Conservation (phyloP, 1,140 invertebrate genomes). For the Polypedilum pembai region DNA sequence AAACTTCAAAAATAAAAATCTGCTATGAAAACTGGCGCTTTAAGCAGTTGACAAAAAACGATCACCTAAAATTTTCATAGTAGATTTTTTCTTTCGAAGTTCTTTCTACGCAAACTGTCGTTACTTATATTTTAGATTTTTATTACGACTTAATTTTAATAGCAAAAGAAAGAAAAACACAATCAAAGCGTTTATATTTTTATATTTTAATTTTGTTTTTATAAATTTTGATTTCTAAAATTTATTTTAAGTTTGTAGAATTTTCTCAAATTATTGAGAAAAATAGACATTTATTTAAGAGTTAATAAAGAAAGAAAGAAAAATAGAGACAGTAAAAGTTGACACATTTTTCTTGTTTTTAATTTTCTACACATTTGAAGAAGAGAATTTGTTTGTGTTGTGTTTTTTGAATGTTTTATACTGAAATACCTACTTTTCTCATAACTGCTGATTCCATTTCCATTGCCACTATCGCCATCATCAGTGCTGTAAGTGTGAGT, state of each 20-base stretch:
- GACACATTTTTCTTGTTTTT: not conserved
- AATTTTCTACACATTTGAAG: constrained; percentile 3
- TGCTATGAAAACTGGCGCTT: too few relatives aligned
- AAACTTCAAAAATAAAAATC: too few relatives aligned
- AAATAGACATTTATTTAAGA: not conserved
- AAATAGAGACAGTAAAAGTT: not conserved
- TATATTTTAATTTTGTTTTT: not conserved
- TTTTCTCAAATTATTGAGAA: not conserved
- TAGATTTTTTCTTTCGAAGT: too few relatives aligned
- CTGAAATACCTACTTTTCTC: constrained; percentile 41
- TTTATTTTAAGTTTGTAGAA: not conserved
- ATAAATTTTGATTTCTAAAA: not conserved
- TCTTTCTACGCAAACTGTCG: not conserved
- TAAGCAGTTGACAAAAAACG: too few relatives aligned
- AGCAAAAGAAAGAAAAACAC: constrained; percentile 18
- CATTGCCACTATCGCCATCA: constrained; percentile 34
- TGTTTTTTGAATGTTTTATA: not conserved
- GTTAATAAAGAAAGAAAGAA: not conserved
- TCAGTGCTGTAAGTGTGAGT: constrained; percentile 40
- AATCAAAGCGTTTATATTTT: not conserved
- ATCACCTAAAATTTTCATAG: too few relatives aligned
- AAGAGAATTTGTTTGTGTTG: not conserved
- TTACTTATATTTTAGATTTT: not conserved
- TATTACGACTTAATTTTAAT: not conserved
- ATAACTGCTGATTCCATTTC: constrained; percentile 36